Evolutionary conservation across 2,888 invertebrate species (phyloP).

Genomic region (Cryptocheilus praepositus): DNA sequence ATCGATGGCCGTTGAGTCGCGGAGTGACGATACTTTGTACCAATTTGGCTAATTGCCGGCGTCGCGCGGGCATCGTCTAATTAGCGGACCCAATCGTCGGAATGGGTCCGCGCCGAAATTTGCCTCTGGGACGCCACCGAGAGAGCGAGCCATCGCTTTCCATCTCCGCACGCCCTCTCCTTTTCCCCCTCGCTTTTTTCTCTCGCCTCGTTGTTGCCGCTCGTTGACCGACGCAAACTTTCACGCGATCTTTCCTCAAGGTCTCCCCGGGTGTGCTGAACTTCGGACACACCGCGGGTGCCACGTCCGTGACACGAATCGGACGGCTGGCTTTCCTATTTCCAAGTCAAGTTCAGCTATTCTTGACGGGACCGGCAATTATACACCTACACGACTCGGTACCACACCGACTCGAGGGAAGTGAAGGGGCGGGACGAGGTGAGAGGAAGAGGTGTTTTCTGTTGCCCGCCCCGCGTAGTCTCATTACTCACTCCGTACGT

Average conservation of each 20-base stretch:
- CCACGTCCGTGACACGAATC: conserved; percentile 51
- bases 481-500: conserved; percentile 32
- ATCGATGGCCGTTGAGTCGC: too few species aligned
- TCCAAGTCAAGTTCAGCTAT: conserved; percentile 51
- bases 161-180: too few species aligned
- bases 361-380: conserved; percentile 38
- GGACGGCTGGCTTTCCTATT: conserved; percentile 40
- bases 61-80: too few species aligned
- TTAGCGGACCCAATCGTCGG: too few species aligned
- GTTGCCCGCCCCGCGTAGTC: conserved; percentile 17
- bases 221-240: neutral
- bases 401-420: conserved; percentile 1
- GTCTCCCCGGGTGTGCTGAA: conserved; percentile 18
- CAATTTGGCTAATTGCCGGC: too few species aligned
- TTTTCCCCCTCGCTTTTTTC: too few species aligned
- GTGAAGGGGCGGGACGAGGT: conserved; percentile 4
- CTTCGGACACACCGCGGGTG: conserved; percentile 23
- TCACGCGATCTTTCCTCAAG: neutral
- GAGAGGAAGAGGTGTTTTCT: neutral
- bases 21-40: too few species aligned
- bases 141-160: too few species aligned
- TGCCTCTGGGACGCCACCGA: too few species aligned
- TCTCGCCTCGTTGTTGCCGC: too few species aligned
- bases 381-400: conserved; percentile 18
- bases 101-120: too few species aligned